phyloP scores from a whole-genome alignment of 2,113 vertebrate genomes.

The Apodemus sylvaticus region DNA sequence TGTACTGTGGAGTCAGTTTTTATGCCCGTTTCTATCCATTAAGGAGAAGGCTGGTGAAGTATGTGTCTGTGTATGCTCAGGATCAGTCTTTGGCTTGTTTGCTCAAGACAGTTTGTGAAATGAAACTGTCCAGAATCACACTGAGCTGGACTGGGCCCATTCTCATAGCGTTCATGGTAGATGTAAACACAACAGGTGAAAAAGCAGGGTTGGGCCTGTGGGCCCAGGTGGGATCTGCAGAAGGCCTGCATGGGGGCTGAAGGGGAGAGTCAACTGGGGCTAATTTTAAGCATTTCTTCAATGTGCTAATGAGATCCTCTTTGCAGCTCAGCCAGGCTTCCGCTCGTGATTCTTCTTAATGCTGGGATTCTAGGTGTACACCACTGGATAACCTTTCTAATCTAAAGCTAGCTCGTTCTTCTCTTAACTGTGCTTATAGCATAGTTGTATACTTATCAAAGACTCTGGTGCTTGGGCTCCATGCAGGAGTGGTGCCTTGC shows the following conservation, averaged over 20 bases:
- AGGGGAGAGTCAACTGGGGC: background rate
- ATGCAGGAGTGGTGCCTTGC: too few species aligned
- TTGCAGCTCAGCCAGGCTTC: background rate
- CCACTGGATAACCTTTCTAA: background rate
- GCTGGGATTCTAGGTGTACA: background rate
- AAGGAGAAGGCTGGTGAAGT: background rate
- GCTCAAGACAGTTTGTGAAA: background rate
- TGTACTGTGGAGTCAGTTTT: background rate
- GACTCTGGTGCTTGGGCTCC: background rate
- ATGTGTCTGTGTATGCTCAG: background rate
- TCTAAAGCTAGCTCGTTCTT: background rate
- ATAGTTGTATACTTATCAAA: background rate
- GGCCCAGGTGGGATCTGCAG: background rate
- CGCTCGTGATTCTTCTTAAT: background rate
- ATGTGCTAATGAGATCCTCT: background rate
- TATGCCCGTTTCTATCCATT: background rate
- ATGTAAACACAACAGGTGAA: background rate
- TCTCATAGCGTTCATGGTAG: rapidly evolving
- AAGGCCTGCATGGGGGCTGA: background rate
- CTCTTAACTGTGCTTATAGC: background rate
- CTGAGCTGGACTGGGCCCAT: rapidly evolving
- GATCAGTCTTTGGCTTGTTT: background rate
- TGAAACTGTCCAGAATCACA: background rate
- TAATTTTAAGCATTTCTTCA: background rate
- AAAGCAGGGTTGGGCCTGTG: background rate